Base-by-base conservation (phyloP, 64 coral and sea anemone genomes). In the Montipora efflorescens region DNA sequence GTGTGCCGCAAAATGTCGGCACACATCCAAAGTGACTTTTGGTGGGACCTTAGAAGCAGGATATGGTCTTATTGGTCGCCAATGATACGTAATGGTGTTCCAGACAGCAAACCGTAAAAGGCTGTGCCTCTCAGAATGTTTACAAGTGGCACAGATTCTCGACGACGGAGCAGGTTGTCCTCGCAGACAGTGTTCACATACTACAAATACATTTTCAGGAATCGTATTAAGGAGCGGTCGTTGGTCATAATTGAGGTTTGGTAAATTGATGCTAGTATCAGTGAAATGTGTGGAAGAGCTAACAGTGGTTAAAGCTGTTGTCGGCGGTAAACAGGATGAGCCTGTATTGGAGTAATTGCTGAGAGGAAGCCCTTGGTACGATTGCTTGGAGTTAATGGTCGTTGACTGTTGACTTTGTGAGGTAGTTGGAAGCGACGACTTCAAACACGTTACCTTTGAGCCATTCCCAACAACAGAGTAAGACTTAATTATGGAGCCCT, bases 41-140 rank as follows among this genome's bases (percentile, higher is more conserved):
- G 46, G 18, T 5, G 66, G 82, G 20, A 86, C 45, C 64, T 71
- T 72, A 49, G 1, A 49, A 11, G 8, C 16, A 19, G 82, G 82
- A 86, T 49, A 86, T 5, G 66, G 46, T 47, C 82, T 69, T 44
- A 86, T 71, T 20, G 10, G 45, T 51, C 71, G 82, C 82, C 82
- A 86, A 2, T 48, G 20, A 10, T 1, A 5, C 6, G 4, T 15
- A 16, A 0, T 71, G 7, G n/a, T 50, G 46, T 86, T 86, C 64
- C 82, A 71, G 64, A 18, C 3, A 12, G 82, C 82, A 10, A 71
- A 86, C 10, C 49, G 48, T 46, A 86, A 45, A 18, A 7, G 9
- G 19, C 61, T 19, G 8, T 10, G 46, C 11, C 22, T 21, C 49
- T n/a, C 61, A 22, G 53, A 10, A 7, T 57, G 53, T 57, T 57